phyloP scores from a whole-genome alignment of 1,140 invertebrate genomes.

The Drosophila repleta region DNA sequence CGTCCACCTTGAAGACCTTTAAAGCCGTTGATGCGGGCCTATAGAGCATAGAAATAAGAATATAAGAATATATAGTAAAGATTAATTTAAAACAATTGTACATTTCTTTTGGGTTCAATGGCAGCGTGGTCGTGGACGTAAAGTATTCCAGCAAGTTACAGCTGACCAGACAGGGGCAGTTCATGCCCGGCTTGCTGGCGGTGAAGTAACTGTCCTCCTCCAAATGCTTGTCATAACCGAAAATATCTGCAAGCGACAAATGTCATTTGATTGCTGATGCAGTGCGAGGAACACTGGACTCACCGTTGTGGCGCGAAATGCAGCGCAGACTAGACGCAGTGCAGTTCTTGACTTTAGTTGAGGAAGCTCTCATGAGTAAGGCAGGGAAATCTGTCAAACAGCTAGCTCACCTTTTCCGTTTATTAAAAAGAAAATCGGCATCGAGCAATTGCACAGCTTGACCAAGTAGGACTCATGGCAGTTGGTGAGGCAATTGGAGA shows the following conservation, averaged over 20 bases:
- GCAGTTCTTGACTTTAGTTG: constrained; percentile 55
- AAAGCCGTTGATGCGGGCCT: constrained; percentile 31
- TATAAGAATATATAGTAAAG: background rate
- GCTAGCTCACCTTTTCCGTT: constrained; percentile 50
- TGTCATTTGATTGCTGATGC: background rate
- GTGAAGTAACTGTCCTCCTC: constrained; percentile 72
- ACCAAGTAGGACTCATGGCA: constrained; percentile 73
- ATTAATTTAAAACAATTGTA: background rate
- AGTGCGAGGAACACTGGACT: constrained; percentile 2
- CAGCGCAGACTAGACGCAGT: constrained; percentile 58
- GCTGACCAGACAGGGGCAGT: constrained; percentile 67
- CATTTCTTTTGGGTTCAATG: constrained; percentile 27
- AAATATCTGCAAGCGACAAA: constrained; percentile 59
- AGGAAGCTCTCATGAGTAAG: background rate
- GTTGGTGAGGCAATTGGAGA: constrained; percentile 62
- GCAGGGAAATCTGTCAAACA: background rate
- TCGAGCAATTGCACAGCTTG: constrained; percentile 66
- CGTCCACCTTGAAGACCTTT: constrained; percentile 65
- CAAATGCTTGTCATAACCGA: constrained; percentile 70
- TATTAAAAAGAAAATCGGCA: constrained; percentile 64
- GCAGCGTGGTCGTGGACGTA: constrained; percentile 66
- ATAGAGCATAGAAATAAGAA: background rate
- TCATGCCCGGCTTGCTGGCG: constrained; percentile 72
- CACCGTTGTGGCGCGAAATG: constrained; percentile 66
- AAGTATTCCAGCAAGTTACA: constrained; percentile 73